Evolutionary conservation across 2,797 vertebrate genomes (phyloP).

Genomic region (Chrysocyon brachyurus): DNA sequence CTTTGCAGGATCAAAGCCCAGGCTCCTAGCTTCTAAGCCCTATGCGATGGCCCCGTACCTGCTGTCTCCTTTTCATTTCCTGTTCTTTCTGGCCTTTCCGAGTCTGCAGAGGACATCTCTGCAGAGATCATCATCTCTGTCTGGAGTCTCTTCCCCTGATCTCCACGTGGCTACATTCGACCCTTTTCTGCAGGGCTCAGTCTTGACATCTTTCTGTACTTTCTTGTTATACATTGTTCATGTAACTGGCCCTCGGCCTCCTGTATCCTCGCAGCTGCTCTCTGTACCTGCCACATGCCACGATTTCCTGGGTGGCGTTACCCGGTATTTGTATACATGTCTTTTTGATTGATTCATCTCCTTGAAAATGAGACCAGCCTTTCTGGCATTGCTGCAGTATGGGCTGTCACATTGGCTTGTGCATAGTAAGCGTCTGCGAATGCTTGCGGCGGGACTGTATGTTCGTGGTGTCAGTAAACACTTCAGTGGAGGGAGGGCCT

Average conservation of each 20-base stretch:
- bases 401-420: neutral
- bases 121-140: neutral
- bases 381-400: neutral
- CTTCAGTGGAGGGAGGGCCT: neutral
- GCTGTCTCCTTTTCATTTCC: neutral
- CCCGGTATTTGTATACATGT: neutral
- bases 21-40: neutral
- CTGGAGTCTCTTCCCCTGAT: neutral
- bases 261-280: neutral
- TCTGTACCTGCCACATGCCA: neutral
- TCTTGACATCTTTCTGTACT: neutral
- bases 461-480: no score
- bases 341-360: neutral
- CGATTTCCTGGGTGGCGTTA: neutral
- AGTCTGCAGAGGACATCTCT: fast-evolving
- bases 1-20: neutral
- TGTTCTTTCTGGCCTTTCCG: neutral
- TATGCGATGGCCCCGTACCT: fast-evolving
- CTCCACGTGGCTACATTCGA: neutral
- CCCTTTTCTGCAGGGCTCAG: neutral
- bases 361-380: neutral
- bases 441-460: neutral
- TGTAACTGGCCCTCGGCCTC: neutral
- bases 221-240: neutral
- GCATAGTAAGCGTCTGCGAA: neutral